Conservation (phyloP, 1,140 invertebrate genomes). For the Anoplophora glabripennis region DNA sequence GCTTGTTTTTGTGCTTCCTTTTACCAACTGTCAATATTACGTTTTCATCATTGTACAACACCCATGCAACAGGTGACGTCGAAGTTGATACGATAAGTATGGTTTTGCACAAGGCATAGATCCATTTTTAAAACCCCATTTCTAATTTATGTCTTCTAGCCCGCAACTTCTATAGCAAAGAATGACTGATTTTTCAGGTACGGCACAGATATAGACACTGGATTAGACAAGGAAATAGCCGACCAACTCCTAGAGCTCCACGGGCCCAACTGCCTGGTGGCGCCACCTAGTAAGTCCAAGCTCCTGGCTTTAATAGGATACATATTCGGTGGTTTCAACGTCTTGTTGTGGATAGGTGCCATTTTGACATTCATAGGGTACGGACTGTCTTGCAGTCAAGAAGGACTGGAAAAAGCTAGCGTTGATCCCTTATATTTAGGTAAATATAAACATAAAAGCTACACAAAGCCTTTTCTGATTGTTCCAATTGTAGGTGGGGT, state of each 20-base stretch:
- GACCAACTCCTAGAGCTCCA: conserved; percentile 54
- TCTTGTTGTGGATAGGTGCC: conserved; percentile 71
- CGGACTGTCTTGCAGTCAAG: conserved; percentile 45
- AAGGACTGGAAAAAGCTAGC: conserved; percentile 59
- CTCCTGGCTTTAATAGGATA: conserved; percentile 27
- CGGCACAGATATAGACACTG: conserved; percentile 53
- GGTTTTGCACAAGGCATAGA: too few species aligned
- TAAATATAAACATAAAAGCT: background rate
- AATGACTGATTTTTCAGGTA: conserved; percentile 38
- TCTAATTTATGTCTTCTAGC: background rate
- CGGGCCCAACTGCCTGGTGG: conserved; percentile 68
- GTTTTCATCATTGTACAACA: too few species aligned
- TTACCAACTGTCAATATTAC: too few species aligned
- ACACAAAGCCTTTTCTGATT: background rate
- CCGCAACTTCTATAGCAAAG: background rate
- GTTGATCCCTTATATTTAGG: conserved; percentile 51
- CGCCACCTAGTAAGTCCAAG: conserved; percentile 20
- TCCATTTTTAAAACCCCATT: too few species aligned
- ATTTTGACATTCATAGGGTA: conserved; percentile 68
- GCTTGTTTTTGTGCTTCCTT: too few species aligned
- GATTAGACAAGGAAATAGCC: conserved; percentile 58
- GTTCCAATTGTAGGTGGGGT: conserved; percentile 12
- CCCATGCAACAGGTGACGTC: too few species aligned
- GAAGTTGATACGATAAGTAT: too few species aligned
- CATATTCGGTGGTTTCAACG: conserved; percentile 68